Evolutionary conservation across 2,888 invertebrate genomes (phyloP).

Genomic region (Sturmia bella): DNA sequence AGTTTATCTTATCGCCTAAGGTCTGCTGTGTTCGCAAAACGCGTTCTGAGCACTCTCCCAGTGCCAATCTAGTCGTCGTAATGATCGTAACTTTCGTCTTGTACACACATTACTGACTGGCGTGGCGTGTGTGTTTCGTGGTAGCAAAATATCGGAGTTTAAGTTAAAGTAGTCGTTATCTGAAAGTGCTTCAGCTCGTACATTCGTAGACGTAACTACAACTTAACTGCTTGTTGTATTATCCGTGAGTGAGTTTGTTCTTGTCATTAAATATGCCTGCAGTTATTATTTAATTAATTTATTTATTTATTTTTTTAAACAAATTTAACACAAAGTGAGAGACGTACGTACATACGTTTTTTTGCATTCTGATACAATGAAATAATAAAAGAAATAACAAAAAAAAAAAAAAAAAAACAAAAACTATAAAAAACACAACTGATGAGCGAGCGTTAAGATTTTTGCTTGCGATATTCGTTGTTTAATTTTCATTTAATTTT

Average conservation of each 20-base stretch:
- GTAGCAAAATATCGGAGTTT: slow-evolving; percentile 21
- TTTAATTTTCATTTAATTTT: slow-evolving; percentile 29
- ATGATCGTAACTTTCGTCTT: slow-evolving; percentile 32
- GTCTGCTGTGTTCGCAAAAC: slow-evolving; percentile 66
- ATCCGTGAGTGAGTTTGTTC: slow-evolving; percentile 23
- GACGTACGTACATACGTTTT: background rate
- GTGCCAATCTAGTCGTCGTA: slow-evolving; percentile 24
- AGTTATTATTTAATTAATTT: slow-evolving; percentile 26
- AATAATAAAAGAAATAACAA: background rate
- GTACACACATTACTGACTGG: too few relatives aligned
- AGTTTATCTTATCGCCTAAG: slow-evolving; percentile 71
- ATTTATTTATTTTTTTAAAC: background rate
- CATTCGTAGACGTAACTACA: slow-evolving; percentile 3
- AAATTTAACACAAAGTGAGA: slow-evolving; percentile 20
- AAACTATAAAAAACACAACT: slow-evolving; percentile 1
- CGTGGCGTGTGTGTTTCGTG: too few relatives aligned
- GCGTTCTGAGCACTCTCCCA: slow-evolving; percentile 49
- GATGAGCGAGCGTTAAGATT: slow-evolving; percentile 30
- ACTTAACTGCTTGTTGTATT: slow-evolving; percentile 2
- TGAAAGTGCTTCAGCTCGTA: slow-evolving; percentile 32
- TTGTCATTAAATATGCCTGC: background rate
- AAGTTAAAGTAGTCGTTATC: slow-evolving; percentile 37
- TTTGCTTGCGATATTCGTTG: background rate
- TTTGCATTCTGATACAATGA: slow-evolving; percentile 18
- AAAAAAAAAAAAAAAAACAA: slow-evolving; percentile 5